phyloP scores from a whole-genome alignment of 2,888 invertebrate genomes.

The Drosophila villosipedis region DNA sequence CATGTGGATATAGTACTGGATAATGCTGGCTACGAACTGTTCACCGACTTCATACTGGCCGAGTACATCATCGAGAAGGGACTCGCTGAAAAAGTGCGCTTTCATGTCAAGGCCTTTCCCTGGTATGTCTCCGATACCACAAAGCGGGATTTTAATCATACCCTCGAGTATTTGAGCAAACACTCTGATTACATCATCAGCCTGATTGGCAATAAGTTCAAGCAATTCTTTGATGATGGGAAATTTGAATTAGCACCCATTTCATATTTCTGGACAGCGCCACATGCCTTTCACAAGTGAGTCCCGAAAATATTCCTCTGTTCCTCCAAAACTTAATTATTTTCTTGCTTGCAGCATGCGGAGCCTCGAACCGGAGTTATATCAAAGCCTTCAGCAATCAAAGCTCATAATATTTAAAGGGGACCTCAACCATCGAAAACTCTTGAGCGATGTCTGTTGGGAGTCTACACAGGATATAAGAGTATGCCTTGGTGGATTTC shows the following conservation, averaged over 20 bases:
- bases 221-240: constrained; percentile 86
- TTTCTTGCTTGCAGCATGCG: constrained; percentile 88
- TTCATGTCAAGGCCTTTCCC: constrained; percentile 95
- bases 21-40: constrained; percentile 97
- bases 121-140: constrained; percentile 98
- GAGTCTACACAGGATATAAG: constrained; percentile 89
- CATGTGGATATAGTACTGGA: constrained; percentile 93
- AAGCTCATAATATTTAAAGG: constrained; percentile 94
- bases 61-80: constrained; percentile 90
- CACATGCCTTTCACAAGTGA: constrained; percentile 89
- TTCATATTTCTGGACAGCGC: constrained; percentile 94
- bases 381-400: constrained; percentile 89
- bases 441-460: constrained; percentile 95
- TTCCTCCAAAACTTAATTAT: not conserved
- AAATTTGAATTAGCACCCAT: constrained; percentile 85
- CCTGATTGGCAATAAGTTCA: constrained; percentile 88
- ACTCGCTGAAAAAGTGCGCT: constrained; percentile 88
- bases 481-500: constrained; percentile 87
- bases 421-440: constrained; percentile 97
- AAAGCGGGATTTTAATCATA: constrained; percentile 90
- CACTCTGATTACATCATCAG: constrained; percentile 78
- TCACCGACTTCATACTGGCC: constrained; percentile 94
- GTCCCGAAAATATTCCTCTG: not conserved
- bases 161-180: constrained; percentile 86
- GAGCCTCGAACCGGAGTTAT: constrained; percentile 88